Evolutionary conservation across 2,113 vertebrate genomes (phyloP), one percentile per base, ranked within the genome.

Genomic region (Eurypyga helias): DNA sequence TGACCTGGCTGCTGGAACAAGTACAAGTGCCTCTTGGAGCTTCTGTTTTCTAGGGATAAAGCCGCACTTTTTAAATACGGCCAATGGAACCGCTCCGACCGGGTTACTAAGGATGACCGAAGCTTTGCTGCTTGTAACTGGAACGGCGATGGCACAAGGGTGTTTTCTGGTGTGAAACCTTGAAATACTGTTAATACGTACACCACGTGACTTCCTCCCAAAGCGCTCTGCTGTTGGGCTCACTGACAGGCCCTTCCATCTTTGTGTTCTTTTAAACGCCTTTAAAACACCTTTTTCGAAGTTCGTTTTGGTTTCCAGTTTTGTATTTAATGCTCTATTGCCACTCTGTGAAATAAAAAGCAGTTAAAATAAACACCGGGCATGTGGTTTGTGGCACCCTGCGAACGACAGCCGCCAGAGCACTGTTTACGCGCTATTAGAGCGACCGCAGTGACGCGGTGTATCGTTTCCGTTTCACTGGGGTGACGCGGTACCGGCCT

Each of bases 271-370:
- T 95, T 73, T 43, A 90, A 94, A 90, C 58, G 70, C 89, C 86
- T 89, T 89, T 38, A 36, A 55, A 77, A 83, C 54, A 38, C 34
- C 60, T 79, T 77, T 86, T 46, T 28, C 11, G 69, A 73, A 66
- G 80, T 64, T 66, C 51, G 26, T 34, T 58, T 69, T 75, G 67
- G 65, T 90, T 65, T 72, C 69, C 25, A n/a, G 73, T 90, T 95
- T 93, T 92, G 57, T 94, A 94, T 96, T 96, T 93, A 93, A 93
- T 91, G 75, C 65, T 97, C 18, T 82, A 28, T 80, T 93, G 91
- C 86, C 57, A 91, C 72, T 96, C 24, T 85, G 21, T 94, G 89
- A 94, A 93, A 97, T 95, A 92, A 91, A 97, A 97, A 95, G 87
- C 78, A 46, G 66, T 94, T 93, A 55, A 92, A 96, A 75, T 87